Conservation (phyloP, 1,140 invertebrate species). For the Popillia japonica region DNA sequence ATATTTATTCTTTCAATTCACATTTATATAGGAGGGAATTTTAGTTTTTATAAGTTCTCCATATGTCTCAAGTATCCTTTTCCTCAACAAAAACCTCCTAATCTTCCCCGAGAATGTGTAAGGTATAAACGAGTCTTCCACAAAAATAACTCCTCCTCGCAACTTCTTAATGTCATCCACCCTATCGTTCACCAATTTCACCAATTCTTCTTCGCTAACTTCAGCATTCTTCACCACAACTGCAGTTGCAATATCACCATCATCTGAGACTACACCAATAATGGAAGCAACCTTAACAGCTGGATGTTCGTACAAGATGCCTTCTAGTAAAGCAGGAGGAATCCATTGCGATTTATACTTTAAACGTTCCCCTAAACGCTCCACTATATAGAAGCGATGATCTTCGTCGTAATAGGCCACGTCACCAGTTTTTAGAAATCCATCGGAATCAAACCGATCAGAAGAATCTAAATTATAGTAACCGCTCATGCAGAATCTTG, state of each 20-base stretch:
- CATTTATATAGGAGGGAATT: not conserved
- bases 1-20: too few species aligned
- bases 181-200: not conserved
- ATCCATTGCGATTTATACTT: constrained; percentile 70
- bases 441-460: constrained; percentile 69
- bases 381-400: constrained; percentile 71
- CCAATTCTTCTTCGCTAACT: not conserved
- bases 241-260: constrained; percentile 71
- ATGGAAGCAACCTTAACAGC: constrained; percentile 73
- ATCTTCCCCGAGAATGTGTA: not conserved
- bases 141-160: not conserved
- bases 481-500: constrained; percentile 41
- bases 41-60: not conserved
- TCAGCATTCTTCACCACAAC: constrained; percentile 64
- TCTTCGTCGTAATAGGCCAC: constrained; percentile 72
- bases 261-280: constrained; percentile 68
- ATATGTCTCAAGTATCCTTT: not conserved
- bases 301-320: constrained; percentile 69
- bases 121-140: not conserved
- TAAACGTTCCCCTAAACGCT: constrained; percentile 77
- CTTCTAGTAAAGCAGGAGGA: constrained; percentile 68
- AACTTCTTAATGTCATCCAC: not conserved
- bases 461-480: constrained; percentile 60
- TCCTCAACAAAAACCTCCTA: not conserved
- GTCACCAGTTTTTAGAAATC: constrained; percentile 73